Conservation (phyloP, 2,888 invertebrate species). For the Heliconius charithonia region DNA sequence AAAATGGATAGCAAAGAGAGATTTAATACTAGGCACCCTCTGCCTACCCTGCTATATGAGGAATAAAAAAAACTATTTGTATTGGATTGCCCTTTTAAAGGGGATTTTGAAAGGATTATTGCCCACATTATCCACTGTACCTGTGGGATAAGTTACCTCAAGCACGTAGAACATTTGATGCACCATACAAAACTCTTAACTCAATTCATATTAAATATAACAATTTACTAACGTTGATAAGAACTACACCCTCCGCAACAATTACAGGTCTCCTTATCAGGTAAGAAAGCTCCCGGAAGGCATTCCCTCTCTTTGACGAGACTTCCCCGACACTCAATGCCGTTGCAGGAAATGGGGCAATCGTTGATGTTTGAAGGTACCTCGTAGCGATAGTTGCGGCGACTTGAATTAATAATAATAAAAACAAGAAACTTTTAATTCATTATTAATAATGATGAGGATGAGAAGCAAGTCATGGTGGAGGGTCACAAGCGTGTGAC, state of each 20-base stretch:
- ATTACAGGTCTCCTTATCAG: constrained; percentile 70
- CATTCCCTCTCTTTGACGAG: constrained; percentile 61
- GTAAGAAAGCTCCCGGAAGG: constrained; percentile 66
- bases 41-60: not conserved
- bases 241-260: constrained; percentile 74
- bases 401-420: constrained; percentile 52
- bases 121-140: no score
- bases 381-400: constrained; percentile 67
- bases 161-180: no score
- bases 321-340: constrained; percentile 60
- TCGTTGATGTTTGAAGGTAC: constrained; percentile 56
- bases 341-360: constrained; percentile 69
- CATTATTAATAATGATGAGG: not conserved
- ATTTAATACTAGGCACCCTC: not conserved
- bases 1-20: not conserved
- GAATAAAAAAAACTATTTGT: not conserved
- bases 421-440: not conserved
- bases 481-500: no score
- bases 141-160: no score
- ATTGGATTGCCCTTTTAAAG: no score
- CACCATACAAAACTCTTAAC: no score
- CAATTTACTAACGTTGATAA: constrained; percentile 64
- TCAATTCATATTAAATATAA: not conserved
- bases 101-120: no score
- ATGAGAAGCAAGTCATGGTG: no score